Evolutionary conservation across 2,888 invertebrate genomes (phyloP).

Genomic region (Drosophila subsilvestris): DNA sequence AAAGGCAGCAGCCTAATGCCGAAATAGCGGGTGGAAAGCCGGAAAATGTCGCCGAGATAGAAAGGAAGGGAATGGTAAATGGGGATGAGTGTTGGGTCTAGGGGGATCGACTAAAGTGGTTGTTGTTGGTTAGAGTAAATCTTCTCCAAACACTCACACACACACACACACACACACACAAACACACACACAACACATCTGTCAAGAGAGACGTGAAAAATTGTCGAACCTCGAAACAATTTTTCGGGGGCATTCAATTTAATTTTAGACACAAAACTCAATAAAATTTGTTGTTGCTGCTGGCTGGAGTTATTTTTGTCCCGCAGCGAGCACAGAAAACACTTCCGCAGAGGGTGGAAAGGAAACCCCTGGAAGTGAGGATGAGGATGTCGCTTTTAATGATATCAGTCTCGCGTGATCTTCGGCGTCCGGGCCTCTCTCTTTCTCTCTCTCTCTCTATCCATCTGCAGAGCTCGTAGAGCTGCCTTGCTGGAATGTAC

Average conservation of each 20-base stretch:
- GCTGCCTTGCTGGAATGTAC: slow-evolving; percentile 57
- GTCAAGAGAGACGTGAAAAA: slow-evolving; percentile 55
- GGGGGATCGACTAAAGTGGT: slow-evolving; percentile 52
- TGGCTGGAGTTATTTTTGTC: slow-evolving; percentile 59
- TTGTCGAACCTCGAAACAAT: slow-evolving; percentile 47
- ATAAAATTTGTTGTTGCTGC: slow-evolving; percentile 60
- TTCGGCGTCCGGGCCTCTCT: slow-evolving; percentile 5
- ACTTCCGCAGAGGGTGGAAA: slow-evolving; percentile 61
- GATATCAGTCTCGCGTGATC: slow-evolving; percentile 70
- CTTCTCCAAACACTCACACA: slow-evolving; percentile 13
- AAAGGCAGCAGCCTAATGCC: slow-evolving; percentile 34
- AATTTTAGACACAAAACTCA: slow-evolving; percentile 74
- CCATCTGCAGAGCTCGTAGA: slow-evolving; percentile 58
- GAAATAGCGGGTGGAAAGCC: slow-evolving; percentile 42
- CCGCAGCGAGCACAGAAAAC: slow-evolving; percentile 42
- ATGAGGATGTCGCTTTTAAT: slow-evolving; percentile 71
- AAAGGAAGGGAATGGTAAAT: background rate
- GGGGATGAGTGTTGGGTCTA: background rate
- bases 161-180: background rate
- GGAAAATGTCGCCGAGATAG: slow-evolving; percentile 62
- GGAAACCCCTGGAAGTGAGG: slow-evolving; percentile 15
- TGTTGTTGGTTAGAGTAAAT: slow-evolving; percentile 31
- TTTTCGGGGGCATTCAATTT: slow-evolving; percentile 65
- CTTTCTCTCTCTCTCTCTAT: background rate
- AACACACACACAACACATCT: slow-evolving; percentile 16